A percentile compares a stretch with the other conserved stretches of the same genome.
Conservation (phyloP, 1,140 invertebrate species). For the Venustaconcha ellipsiformis region DNA sequence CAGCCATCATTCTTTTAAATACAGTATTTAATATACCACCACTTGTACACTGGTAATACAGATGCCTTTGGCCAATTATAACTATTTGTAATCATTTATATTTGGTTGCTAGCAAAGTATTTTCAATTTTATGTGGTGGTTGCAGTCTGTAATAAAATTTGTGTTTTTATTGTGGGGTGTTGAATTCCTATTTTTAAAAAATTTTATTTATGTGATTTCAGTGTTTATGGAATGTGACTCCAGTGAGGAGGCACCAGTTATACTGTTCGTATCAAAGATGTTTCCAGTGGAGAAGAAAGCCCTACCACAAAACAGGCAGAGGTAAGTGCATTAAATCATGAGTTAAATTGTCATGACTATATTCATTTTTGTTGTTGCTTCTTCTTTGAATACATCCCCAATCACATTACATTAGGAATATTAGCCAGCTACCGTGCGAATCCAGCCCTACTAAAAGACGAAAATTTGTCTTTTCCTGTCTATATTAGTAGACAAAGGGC, state of each 20-base stretch:
- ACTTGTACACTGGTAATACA: too few species aligned
- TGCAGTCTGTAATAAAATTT: neutral
- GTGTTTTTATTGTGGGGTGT: neutral
- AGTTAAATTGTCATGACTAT: neutral
- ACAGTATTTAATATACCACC: too few species aligned
- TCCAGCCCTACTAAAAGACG: too few species aligned
- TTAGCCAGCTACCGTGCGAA: too few species aligned
- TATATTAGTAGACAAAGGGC: too few species aligned
- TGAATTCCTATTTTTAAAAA: neutral
- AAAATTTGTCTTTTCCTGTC: neutral
- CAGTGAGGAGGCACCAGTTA: conserved; percentile 77
- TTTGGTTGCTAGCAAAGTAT: too few species aligned
- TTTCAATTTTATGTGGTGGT: too few species aligned
- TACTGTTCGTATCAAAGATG: conserved; percentile 97
- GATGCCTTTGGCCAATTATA: too few species aligned
- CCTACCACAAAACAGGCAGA: conserved; percentile 63
- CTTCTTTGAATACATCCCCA: too few species aligned
- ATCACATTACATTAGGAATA: too few species aligned
- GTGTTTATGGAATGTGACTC: conserved; percentile 82
- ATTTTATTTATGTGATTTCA: conserved; percentile 31
- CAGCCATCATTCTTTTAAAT: too few species aligned
- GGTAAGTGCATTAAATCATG: conserved; percentile 65
- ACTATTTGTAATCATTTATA: too few species aligned
- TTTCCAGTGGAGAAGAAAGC: conserved; percentile 74
- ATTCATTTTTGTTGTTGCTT: neutral